Base-by-base conservation (phyloP, 2,113 vertebrate species). In the Takifugu flavidus region DNA sequence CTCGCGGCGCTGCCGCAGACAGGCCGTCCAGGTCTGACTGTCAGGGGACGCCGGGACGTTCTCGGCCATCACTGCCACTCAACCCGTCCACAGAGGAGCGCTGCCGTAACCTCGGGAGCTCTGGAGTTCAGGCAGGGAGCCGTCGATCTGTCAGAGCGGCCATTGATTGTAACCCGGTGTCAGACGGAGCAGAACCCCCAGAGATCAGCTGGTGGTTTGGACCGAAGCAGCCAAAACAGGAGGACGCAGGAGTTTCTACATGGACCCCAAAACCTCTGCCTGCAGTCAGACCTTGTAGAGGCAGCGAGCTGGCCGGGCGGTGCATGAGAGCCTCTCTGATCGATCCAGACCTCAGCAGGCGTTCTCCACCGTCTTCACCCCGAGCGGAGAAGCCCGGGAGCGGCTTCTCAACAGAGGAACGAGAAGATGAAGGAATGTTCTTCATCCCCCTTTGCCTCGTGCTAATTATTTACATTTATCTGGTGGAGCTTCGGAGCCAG, bases 11-110 rank as follows among this genome's bases (percentile, higher is more conserved):
- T 56, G 74, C 65, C 59, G 62, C 62, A 25, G 49, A 20, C 20
- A 20, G 20, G 20, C 20, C 26, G 72, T 67, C 70, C 68, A 87
- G 76, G 77, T 42, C 68, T 59, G 72, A 79, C 82, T 89, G 83
- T 85, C 86, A 84, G 68, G 53, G 70, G 81, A 82, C 86, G 88
- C 86, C 80, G 79, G 67, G 78, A 86, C 85, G 82, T 75, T 72
- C 75, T 69, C 66, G n/a, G 70, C 80, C 82, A 79, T 85, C 83
- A 76, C 67, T 72, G 89, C 79, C 87, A 90, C 81, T 88, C 87
- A 84, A 65, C 25, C 15, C 6, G 60, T 39, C 82, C 74, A 70
- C 8, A 29, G 70, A 70, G 81, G 85, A 20, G 20, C 20, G 20
- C 20, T 20, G 20, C 20, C 20, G 20, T 20, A 20, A 85, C 86